Percentiles rank a stretch among this genome's conserved stretches.
Conservation (phyloP, 2,888 invertebrate species). For the Perdita meconis region DNA sequence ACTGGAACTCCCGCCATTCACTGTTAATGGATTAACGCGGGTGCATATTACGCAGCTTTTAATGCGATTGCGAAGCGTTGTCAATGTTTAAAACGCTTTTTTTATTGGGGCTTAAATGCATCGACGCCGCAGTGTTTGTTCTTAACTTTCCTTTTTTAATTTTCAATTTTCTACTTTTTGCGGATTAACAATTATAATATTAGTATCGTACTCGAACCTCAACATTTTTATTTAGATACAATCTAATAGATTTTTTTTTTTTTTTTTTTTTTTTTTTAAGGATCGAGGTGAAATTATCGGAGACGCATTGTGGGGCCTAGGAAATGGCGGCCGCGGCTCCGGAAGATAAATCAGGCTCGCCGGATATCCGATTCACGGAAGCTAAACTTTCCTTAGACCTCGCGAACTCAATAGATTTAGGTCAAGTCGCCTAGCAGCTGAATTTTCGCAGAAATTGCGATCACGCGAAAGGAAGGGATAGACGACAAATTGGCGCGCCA, state of each 20-base stretch:
- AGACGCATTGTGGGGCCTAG: no score
- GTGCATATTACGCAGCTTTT: constrained; percentile 22
- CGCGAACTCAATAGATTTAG: constrained; percentile 15
- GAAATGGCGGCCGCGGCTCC: not conserved
- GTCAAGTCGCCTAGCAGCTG: not conserved
- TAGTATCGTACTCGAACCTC: no score
- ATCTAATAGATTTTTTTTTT: no score
- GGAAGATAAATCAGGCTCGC: not conserved
- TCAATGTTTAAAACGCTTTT: constrained; percentile 10
- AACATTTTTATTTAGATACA: no score
- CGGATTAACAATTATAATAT: no score
- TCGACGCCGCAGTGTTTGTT: no score
- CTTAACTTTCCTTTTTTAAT: no score
- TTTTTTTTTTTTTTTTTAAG: no score
- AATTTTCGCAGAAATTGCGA: constrained; percentile 23
- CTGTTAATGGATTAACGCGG: constrained; percentile 38
- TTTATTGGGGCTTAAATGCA: no score
- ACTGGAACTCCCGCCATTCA: constrained; percentile 30
- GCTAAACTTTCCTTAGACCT: constrained; percentile 9
- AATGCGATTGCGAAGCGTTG: constrained; percentile 35
- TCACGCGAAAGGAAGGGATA: constrained; percentile 5
- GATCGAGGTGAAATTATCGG: no score
- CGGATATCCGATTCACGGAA: constrained; percentile 2
- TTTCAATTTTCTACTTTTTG: no score
- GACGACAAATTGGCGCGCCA: constrained; percentile 9